phyloP scores from a whole-genome alignment of 2,113 vertebrate genomes.

The Hylia prasina region DNA sequence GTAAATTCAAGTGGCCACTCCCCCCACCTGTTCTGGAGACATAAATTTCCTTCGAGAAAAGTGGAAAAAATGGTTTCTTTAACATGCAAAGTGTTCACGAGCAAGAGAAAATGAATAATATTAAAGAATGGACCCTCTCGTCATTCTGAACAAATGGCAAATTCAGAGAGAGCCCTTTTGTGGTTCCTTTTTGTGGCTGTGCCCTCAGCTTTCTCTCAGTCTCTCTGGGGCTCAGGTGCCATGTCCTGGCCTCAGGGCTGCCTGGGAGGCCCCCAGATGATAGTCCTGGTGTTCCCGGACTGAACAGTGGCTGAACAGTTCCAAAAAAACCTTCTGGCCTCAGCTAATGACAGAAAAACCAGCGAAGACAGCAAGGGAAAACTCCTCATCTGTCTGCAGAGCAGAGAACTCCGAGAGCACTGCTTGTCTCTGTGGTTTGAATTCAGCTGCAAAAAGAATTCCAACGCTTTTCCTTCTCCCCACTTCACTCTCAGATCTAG shows the following conservation, averaged over 20 bases:
- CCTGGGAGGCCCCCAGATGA: rapidly evolving
- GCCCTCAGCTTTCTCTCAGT: neutral
- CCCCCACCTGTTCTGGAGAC: neutral
- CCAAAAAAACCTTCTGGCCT: neutral
- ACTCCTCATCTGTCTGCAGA: neutral
- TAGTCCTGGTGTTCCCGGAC: neutral
- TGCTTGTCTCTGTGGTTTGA: neutral
- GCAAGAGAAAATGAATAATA: neutral
- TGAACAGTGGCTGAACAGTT: neutral
- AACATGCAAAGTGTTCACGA: neutral
- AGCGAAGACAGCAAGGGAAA: neutral
- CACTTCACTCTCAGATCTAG: neutral
- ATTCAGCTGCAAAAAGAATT: rapidly evolving
- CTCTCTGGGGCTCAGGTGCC: rapidly evolving
- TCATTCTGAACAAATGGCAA: neutral
- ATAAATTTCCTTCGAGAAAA: neutral
- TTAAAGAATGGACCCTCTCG: neutral
- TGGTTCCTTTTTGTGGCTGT: neutral
- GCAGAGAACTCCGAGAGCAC: neutral
- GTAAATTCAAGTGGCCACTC: neutral
- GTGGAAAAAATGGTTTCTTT: neutral
- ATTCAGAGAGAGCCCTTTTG: neutral
- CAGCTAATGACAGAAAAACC: neutral
- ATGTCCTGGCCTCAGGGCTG: neutral
- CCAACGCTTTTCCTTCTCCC: neutral